Percentiles rank a stretch among this genome's conserved stretches.
Evolutionary conservation across 2,113 vertebrate species (phyloP).

Genomic region (Mionectes macconnelli): DNA sequence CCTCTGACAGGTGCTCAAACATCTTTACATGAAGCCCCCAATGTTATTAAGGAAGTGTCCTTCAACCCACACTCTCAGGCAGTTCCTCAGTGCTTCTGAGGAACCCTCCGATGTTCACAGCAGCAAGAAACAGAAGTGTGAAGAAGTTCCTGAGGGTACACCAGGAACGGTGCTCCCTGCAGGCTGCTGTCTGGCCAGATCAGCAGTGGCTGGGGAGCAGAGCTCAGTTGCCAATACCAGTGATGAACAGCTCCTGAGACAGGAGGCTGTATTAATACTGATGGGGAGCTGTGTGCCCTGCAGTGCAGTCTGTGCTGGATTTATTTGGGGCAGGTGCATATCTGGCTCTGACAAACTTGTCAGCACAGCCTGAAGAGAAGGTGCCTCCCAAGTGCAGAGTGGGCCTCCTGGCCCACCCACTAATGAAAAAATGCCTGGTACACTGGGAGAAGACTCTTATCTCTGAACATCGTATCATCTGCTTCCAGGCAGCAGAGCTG

Average conservation of each 20-base stretch:
- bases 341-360: neutral
- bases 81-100: neutral
- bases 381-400: neutral
- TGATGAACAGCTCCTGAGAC: neutral
- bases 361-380: neutral
- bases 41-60: neutral
- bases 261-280: neutral
- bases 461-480: neutral
- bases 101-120: rapidly evolving
- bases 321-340: neutral
- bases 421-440: neutral
- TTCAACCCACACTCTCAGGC: neutral
- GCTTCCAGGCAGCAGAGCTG: conserved; percentile 7
- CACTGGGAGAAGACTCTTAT: neutral
- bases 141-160: neutral
- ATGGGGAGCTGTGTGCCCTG: neutral
- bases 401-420: conserved; percentile 3
- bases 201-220: neutral
- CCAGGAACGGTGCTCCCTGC: neutral
- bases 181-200: neutral
- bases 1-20: neutral
- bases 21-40: neutral
- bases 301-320: neutral
- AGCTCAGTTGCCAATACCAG: neutral
- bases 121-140: neutral